Conservation (phyloP, 2,113 vertebrate species). For the Perognathus longimembris region DNA sequence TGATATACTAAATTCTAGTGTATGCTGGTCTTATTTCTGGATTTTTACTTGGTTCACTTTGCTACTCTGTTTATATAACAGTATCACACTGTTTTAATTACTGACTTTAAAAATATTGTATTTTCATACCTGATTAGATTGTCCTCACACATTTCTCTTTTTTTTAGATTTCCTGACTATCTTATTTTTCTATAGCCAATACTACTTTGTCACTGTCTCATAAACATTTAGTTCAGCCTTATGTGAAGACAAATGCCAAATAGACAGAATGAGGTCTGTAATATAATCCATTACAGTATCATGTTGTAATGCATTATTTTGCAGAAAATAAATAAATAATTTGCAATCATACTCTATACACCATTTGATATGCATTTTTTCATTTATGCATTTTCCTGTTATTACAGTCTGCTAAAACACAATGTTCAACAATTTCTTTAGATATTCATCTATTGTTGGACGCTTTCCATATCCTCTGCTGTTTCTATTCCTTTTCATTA, state of each 20-base stretch:
- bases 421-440: constrained; percentile 27
- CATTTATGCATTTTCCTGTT: constrained; percentile 44
- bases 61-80: too few species aligned
- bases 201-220: constrained; percentile 27
- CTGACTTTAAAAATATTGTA: not conserved
- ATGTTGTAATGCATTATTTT: constrained; percentile 30
- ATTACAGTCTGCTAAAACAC: constrained; percentile 45
- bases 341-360: not conserved
- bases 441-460: constrained; percentile 17
- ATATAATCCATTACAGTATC: constrained; percentile 21
- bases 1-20: not conserved
- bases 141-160: constrained; percentile 27
- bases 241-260: not conserved
- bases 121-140: not conserved
- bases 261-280: not conserved
- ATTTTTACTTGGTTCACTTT: constrained; percentile 17
- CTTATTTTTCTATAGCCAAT: constrained; percentile 20
- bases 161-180: not conserved
- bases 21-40: constrained; percentile 30
- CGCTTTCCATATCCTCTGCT: constrained; percentile 31
- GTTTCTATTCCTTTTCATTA: constrained; percentile 44
- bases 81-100: too few species aligned
- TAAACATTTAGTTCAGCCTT: constrained; percentile 29
- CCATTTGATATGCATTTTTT: constrained; percentile 16
- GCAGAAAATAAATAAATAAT: constrained; percentile 43